Evolutionary conservation across 1,140 invertebrate species (phyloP).

Genomic region (Pteromalus puparum): DNA sequence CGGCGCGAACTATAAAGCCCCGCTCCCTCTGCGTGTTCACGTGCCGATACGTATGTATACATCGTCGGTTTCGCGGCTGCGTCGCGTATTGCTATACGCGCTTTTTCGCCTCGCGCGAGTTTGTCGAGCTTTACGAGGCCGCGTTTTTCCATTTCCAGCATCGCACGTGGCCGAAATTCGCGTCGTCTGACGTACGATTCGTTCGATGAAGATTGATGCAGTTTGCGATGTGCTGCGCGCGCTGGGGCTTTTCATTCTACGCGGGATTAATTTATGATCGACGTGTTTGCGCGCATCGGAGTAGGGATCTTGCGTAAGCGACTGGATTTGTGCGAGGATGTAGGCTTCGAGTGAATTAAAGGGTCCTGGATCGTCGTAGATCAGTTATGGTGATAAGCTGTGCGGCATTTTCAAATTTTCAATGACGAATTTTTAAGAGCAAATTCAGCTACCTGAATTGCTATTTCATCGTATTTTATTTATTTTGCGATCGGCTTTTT

Average conservation of each 20-base stretch:
- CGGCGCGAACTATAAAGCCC: neutral
- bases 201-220: constrained; percentile 36
- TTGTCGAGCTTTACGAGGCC: constrained; percentile 11
- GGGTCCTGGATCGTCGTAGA: too few relatives aligned
- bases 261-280: neutral
- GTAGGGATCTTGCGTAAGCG: neutral
- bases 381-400: neutral
- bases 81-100: neutral
- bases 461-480: too few relatives aligned
- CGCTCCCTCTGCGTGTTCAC: neutral
- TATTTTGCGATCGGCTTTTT: too few relatives aligned
- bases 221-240: neutral
- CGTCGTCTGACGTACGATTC: neutral
- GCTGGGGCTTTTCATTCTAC: neutral
- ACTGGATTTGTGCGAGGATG: neutral
- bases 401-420: neutral
- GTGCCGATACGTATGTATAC: neutral
- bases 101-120: neutral
- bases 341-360: neutral
- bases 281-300: neutral
- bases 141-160: constrained; percentile 26
- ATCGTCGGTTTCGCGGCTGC: neutral
- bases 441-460: too few relatives aligned
- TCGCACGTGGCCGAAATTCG: neutral
- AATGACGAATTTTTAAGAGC: too few relatives aligned